Base-by-base conservation (phyloP, 2,888 invertebrate genomes). In the Eristalis pertinax region DNA sequence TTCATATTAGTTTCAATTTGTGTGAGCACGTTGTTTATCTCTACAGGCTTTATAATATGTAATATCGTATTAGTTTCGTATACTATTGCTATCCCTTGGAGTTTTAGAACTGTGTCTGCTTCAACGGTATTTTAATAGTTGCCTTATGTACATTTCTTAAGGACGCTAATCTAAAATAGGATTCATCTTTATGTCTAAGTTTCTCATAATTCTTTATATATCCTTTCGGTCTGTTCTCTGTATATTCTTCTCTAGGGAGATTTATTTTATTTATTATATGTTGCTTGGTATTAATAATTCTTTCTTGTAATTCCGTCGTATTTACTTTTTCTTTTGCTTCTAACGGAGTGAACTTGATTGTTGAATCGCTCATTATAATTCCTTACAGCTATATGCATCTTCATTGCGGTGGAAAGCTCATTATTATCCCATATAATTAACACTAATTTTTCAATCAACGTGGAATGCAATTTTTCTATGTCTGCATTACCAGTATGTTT, bases 111-210 rank as follows among this genome's bases (percentile, higher is more conserved):
- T 11, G 24, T 50, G 29, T 81, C 75, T 19, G 58, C 72, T 82
- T 83, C 22, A 82, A 60, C 22, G 78, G 80, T 79, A 76, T 32
- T 88, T 88, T 84, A 63, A 88, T 79, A 68, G 80, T 87, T 43
- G 75, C 58, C 41, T 11, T 35, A 72, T 79, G 83, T 19, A 84
- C 79, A 63, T 73, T 80, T 83, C 43, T 29, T 13, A 88, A 63
- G n/a, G 63, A 32, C 26, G 29, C 50, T 64, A 72, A 58, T 74
- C 74, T 81, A 72, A 72, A 85, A 24, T 79, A 78, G 13, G 76
- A 62, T 77, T 74, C 56, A 13, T 77, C 60, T 63, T 85, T 85
- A 68, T 86, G 75, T 41, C 77, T 43, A 15, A 81, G 41, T 70
- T 72, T 26, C 35, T 73, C 73, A 43, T 80, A 80, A 43, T 81